A percentile compares a stretch with the other conserved stretches of the same genome.
Evolutionary conservation across 2,797 vertebrate genomes (phyloP).

Genomic region (Sebastes cheni): DNA sequence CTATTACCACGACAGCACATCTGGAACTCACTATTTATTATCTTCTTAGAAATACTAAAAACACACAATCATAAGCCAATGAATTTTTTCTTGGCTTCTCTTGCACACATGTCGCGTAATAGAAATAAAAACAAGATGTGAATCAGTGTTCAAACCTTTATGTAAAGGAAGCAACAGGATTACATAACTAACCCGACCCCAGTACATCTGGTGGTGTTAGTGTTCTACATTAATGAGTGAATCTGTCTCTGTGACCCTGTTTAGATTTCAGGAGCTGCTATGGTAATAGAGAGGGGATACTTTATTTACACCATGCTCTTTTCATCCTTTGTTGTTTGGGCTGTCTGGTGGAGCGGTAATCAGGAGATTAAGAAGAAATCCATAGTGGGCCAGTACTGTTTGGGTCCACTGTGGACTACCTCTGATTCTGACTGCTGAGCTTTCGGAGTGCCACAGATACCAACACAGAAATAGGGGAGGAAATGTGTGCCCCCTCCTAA

Average conservation of each 20-base stretch:
- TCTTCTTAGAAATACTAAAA: not conserved
- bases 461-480: too few relatives aligned
- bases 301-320: too few relatives aligned
- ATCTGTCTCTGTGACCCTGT: not conserved
- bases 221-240: not conserved
- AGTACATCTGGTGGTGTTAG: not conserved
- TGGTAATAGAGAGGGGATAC: not conserved
- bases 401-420: not conserved
- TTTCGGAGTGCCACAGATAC: not conserved
- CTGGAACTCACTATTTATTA: not conserved
- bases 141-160: not conserved
- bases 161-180: not conserved
- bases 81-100: not conserved
- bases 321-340: too few relatives aligned
- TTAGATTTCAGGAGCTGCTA: not conserved
- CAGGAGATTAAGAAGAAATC: not conserved
- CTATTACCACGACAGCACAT: not conserved
- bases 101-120: not conserved
- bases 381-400: not conserved
- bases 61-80: not conserved
- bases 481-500: too few relatives aligned
- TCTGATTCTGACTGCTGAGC: not conserved
- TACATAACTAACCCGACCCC: not conserved
- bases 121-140: not conserved
- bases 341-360: too few relatives aligned